Conservation (phyloP, 2,888 invertebrate genomes). For the Xestoiulus laeticollis region DNA sequence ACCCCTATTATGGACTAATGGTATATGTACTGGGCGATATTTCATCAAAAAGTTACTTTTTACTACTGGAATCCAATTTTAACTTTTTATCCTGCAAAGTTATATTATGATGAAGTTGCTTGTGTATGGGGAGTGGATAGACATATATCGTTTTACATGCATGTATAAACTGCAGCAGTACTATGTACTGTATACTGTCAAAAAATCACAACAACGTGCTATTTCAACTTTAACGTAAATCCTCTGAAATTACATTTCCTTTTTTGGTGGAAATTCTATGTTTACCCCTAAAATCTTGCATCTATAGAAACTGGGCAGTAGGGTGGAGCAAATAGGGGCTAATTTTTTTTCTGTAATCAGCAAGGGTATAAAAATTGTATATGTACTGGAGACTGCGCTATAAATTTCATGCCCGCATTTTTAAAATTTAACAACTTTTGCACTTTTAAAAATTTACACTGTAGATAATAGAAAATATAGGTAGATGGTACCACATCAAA, state of each 20-base stretch:
- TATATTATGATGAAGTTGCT: neutral
- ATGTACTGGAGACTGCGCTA: too few relatives aligned
- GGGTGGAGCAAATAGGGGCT: too few relatives aligned
- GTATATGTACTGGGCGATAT: neutral
- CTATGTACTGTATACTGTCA: neutral
- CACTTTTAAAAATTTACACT: too few relatives aligned
- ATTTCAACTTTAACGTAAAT: neutral
- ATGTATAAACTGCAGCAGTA: neutral
- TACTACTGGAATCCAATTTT: neutral
- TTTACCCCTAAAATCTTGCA: too few relatives aligned
- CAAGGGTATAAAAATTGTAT: too few relatives aligned
- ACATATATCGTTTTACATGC: neutral
- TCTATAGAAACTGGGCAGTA: too few relatives aligned
- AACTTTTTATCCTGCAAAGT: neutral
- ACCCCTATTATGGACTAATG: neutral
- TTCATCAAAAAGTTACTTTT: neutral
- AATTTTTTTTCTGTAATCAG: too few relatives aligned
- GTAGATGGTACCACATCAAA: too few relatives aligned
- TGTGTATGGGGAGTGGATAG: neutral
- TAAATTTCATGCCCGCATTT: too few relatives aligned
- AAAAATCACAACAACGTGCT: neutral
- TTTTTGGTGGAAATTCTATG: neutral
- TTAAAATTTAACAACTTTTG: too few relatives aligned
- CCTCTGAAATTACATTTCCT: neutral
- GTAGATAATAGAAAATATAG: too few relatives aligned